Conservation (phyloP, 2,888 invertebrate species). For the Zygaena filipendulae region DNA sequence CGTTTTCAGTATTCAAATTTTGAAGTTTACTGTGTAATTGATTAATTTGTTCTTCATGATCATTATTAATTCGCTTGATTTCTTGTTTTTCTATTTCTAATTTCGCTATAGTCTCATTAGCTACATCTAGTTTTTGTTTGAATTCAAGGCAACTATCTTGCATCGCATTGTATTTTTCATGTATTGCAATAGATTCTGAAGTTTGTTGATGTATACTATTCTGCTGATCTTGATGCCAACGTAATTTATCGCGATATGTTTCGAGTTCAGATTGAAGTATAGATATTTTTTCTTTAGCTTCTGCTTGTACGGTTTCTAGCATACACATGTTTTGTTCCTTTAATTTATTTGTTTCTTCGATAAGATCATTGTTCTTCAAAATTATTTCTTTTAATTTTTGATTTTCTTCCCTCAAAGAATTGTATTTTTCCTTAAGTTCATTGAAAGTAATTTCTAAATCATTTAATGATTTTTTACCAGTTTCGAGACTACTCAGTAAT, state of each 20-base stretch:
- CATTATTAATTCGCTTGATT: conserved; percentile 21
- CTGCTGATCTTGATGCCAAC: conserved; percentile 22
- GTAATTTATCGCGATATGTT: conserved; percentile 20
- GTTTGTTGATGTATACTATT: conserved; percentile 16
- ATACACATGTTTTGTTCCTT: conserved; percentile 24
- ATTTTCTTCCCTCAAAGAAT: conserved; percentile 2
- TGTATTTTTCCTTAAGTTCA: conserved; percentile 22
- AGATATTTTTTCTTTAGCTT: conserved; percentile 23
- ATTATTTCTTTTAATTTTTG: conserved; percentile 23
- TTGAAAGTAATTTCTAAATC: conserved; percentile 23
- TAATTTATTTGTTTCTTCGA: conserved; percentile 21
- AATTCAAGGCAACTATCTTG: conserved; percentile 35
- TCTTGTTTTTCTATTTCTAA: conserved; percentile 29
- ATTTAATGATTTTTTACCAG: conserved; percentile 22
- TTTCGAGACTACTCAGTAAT: conserved; percentile 21
- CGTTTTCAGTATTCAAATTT: conserved; percentile 50
- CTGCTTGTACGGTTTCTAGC: conserved; percentile 23
- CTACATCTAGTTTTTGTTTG: conserved; percentile 35
- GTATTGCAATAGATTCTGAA: conserved; percentile 20
- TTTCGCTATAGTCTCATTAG: conserved; percentile 42
- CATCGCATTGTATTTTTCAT: conserved; percentile 27
- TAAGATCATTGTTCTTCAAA: conserved; percentile 26
- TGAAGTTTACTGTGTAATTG: conserved; percentile 38
- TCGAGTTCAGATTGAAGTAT: conserved; percentile 29
- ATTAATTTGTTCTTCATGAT: conserved; percentile 30